Percentiles rank a stretch among this genome's conserved stretches.
These are phyloP conservation scores for Oncopodura yosiiana DNA, from an alignment of 1,140 invertebrate genomes.

Conservation along the genomic window DNA sequence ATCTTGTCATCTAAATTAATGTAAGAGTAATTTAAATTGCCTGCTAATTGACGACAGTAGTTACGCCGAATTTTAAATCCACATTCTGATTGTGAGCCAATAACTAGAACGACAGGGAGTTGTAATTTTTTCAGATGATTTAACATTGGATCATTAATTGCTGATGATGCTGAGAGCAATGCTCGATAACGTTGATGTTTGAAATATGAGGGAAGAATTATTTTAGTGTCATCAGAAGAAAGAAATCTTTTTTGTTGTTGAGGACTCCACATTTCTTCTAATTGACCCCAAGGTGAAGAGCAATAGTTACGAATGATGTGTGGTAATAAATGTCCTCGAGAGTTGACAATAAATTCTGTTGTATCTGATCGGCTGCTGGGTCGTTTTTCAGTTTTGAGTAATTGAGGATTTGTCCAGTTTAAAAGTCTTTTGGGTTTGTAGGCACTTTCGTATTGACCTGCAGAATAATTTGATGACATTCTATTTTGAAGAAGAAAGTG, in stretches of 20 bases:
- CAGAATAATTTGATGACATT: conserved; percentile 8
- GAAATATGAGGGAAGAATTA: background rate
- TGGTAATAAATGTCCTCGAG: conserved; percentile 3
- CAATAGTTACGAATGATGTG: background rate
- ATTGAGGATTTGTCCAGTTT: conserved; percentile 10
- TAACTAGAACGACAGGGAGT: conserved; percentile 11
- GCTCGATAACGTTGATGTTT: background rate
- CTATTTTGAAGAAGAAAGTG: no score
- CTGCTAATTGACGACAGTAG: conserved; percentile 11
- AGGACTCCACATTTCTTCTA: background rate
- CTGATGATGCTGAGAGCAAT: background rate
- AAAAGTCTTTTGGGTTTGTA: conserved; percentile 5
- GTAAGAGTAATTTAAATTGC: conserved; percentile 1
- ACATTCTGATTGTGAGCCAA: background rate
- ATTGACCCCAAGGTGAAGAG: conserved; percentile 17
- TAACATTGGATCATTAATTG: background rate
- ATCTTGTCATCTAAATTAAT: conserved; percentile 20
- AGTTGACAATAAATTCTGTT: conserved; percentile 1
- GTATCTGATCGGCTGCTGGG: background rate
- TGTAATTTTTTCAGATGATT: conserved; percentile 1
- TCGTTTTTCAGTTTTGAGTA: background rate
- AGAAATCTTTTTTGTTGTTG: background rate
- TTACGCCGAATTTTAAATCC: conserved; percentile 1
- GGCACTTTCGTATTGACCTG: conserved; percentile 10
- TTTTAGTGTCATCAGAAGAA: background rate